A percentile compares a stretch with the other conserved stretches of the same genome.
Conservation (phyloP, 1,140 invertebrate genomes). For the Ectropis grisescens region DNA sequence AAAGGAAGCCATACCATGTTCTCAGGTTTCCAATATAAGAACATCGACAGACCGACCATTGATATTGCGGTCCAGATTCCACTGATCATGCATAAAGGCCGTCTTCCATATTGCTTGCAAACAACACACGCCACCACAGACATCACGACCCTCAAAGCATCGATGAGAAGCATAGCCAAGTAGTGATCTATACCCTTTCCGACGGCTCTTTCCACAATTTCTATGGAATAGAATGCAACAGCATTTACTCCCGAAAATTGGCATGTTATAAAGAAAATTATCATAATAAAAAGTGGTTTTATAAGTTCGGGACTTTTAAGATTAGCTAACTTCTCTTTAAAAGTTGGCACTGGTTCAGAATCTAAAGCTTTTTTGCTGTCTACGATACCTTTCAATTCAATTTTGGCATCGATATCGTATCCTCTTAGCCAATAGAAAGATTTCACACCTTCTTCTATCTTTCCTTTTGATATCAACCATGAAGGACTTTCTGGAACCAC, state of each 20-base stretch:
- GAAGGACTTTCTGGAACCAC: constrained; percentile 80
- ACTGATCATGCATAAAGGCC: constrained; percentile 72
- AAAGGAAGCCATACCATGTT: constrained; percentile 67
- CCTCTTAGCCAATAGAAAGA: constrained; percentile 71
- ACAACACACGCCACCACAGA: constrained; percentile 72
- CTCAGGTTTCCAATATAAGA: constrained; percentile 42
- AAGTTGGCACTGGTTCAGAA: constrained; percentile 29
- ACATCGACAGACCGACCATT: constrained; percentile 64
- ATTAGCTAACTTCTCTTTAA: constrained; percentile 38
- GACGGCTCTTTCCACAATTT: constrained; percentile 71
- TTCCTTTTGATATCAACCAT: constrained; percentile 74
- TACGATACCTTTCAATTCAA: constrained; percentile 62
- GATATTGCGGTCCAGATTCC: constrained; percentile 70
- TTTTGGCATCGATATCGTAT: constrained; percentile 51
- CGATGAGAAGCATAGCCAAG: constrained; percentile 75
- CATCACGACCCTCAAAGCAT: constrained; percentile 75
- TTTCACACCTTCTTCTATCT: constrained; percentile 61
- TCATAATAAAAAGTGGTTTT: constrained; percentile 74
- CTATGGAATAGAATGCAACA: constrained; percentile 80
- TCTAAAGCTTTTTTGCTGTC: constrained; percentile 47
- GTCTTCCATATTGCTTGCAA: constrained; percentile 71
- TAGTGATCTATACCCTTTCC: constrained; percentile 71
- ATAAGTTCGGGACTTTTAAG: constrained; percentile 59
- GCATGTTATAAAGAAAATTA: constrained; percentile 72
- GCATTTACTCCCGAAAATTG: constrained; percentile 79